Evolutionary conservation across 2,888 invertebrate genomes (phyloP).

Genomic region (Lasius platythorax): DNA sequence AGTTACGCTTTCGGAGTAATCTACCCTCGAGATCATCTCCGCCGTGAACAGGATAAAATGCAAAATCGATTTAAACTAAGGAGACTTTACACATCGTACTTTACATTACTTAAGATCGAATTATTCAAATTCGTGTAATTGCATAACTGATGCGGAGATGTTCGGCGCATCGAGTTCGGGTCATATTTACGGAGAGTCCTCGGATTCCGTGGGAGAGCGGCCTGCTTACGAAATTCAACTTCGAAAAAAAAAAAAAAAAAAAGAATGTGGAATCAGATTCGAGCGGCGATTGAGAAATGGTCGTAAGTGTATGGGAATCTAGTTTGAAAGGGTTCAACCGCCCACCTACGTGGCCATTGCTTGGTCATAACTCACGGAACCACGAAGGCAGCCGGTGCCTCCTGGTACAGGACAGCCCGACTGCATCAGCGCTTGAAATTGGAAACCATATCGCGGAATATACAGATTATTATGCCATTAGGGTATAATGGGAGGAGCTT

Average conservation of each 20-base stretch:
- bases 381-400: conserved; percentile 68
- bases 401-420: conserved; percentile 62
- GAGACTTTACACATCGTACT: conserved; percentile 17
- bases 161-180: conserved; percentile 20
- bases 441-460: conserved; percentile 79
- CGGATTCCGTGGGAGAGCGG: conserved; percentile 11
- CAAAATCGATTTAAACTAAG: conserved; percentile 32
- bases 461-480: conserved; percentile 81
- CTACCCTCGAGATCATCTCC: not conserved
- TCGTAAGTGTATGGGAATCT: conserved; percentile 46
- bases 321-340: conserved; percentile 58
- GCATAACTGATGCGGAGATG: not conserved
- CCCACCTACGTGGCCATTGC: conserved; percentile 72
- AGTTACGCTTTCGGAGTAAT: conserved; percentile 29
- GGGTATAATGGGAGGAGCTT: conserved; percentile 73
- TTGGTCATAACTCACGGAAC: conserved; percentile 70
- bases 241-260: conserved; percentile 34
- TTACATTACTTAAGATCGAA: conserved; percentile 15
- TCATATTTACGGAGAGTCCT: conserved; percentile 27
- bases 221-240: conserved; percentile 30
- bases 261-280: conserved; percentile 28
- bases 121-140: conserved; percentile 48
- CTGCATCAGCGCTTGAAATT: conserved; percentile 77
- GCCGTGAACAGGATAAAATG: conserved; percentile 15
- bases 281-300: conserved; percentile 31